Conservation (phyloP, 2,113 vertebrate genomes). For the Sceloporus undulatus region DNA sequence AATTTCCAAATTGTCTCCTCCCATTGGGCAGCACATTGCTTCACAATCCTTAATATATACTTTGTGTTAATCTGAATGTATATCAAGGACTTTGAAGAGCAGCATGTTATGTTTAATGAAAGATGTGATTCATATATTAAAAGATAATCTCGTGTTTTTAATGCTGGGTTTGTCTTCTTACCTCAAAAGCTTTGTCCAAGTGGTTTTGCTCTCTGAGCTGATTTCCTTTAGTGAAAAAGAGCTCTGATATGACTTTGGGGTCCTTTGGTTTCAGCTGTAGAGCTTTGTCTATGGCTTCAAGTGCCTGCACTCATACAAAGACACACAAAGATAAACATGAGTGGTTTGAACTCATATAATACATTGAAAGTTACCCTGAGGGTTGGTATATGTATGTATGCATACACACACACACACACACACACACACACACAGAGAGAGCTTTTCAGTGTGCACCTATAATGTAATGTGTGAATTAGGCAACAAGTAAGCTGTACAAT, state of each 20-base stretch:
- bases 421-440: too few species aligned
- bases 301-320: constrained; percentile 76
- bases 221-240: constrained; percentile 94
- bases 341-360: not conserved
- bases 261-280: constrained; percentile 89
- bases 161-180: constrained; percentile 55
- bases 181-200: constrained; percentile 90
- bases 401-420: too few species aligned
- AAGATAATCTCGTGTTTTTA: not conserved
- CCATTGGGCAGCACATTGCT: not conserved
- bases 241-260: constrained; percentile 86
- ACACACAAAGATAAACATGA: not conserved
- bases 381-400: not conserved
- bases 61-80: not conserved
- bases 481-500: too few species aligned
- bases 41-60: not conserved
- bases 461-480: not conserved
- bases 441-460: too few species aligned
- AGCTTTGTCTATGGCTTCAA: constrained; percentile 87
- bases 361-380: not conserved
- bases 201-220: constrained; percentile 91
- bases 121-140: not conserved
- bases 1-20: not conserved
- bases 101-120: not conserved
- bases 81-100: not conserved